Conservation (phyloP, 2,888 invertebrate species). For the Ophion ventricosus region DNA sequence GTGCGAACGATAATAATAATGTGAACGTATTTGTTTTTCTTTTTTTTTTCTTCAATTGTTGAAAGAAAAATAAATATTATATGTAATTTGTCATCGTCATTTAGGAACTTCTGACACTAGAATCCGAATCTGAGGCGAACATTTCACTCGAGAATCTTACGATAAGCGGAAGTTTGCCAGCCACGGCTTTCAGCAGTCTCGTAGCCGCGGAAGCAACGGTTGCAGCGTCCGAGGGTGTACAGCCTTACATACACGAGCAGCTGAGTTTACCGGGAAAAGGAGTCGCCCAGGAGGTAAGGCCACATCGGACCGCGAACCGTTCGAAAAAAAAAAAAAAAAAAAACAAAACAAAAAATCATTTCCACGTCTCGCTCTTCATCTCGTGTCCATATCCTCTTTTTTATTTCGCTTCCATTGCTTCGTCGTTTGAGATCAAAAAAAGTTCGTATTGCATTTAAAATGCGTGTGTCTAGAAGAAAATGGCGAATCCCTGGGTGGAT, state of each 20-base stretch:
- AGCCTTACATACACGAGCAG: slow-evolving; percentile 78
- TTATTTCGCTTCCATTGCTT: slow-evolving; percentile 46
- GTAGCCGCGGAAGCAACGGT: slow-evolving; percentile 80
- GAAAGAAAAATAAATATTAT: background rate
- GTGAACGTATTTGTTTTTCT: background rate
- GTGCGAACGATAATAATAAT: slow-evolving; percentile 79
- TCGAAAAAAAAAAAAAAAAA: background rate
- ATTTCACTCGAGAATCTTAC: slow-evolving; percentile 80
- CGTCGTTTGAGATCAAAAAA: slow-evolving; percentile 63
- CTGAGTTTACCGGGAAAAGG: slow-evolving; percentile 82
- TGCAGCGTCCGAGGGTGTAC: slow-evolving; percentile 72
- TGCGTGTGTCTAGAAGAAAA: slow-evolving; percentile 7
- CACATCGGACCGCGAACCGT: background rate
- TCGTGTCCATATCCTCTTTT: slow-evolving; percentile 33
- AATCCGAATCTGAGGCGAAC: slow-evolving; percentile 82
- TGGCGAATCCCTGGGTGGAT: background rate
- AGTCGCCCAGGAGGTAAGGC: slow-evolving; percentile 84
- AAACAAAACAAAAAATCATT: background rate
- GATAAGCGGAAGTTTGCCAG: slow-evolving; percentile 78
- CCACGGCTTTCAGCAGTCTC: slow-evolving; percentile 84
- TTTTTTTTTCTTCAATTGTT: background rate
- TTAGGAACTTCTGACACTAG: slow-evolving; percentile 84
- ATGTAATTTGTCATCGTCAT: slow-evolving; percentile 43
- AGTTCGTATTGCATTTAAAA: slow-evolving; percentile 25
- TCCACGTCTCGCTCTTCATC: background rate